A percentile compares a stretch with the other conserved stretches of the same genome.
These are phyloP conservation scores for Hiodon alosoides DNA, from an alignment of 2,113 vertebrate species.

Conservation along the genomic window DNA sequence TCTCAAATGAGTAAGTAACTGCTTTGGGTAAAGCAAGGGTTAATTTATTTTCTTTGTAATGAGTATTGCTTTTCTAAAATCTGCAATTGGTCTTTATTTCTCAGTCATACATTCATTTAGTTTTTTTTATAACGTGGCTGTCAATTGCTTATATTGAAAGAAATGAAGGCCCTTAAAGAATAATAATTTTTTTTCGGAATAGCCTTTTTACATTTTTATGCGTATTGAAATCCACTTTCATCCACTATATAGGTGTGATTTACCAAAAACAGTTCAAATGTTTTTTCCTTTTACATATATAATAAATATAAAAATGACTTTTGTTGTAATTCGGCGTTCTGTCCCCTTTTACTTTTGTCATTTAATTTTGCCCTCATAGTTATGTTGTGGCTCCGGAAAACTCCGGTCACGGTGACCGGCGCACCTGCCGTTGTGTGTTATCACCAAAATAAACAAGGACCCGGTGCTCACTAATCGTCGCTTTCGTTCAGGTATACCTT, in stretches of 20 bases:
- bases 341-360: not conserved
- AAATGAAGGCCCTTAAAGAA: not conserved
- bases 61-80: too few relatives aligned
- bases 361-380: not conserved
- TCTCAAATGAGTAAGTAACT: conserved; percentile 46
- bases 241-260: too few relatives aligned
- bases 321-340: not conserved
- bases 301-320: too few relatives aligned
- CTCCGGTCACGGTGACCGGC: not conserved
- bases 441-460: not conserved
- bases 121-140: not conserved
- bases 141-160: not conserved
- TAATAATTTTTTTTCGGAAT: too few relatives aligned
- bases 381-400: not conserved
- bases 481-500: not conserved
- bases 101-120: not conserved
- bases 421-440: not conserved
- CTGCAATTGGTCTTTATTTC: too few relatives aligned
- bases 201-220: too few relatives aligned
- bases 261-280: not conserved
- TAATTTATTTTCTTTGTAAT: conserved; percentile 39
- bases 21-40: conserved; percentile 46
- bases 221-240: too few relatives aligned
- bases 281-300: not conserved
- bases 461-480: not conserved